These are phyloP conservation scores for Cydia fagiglandana DNA, from an alignment of 1,140 invertebrate species.

Conservation along the genomic window DNA sequence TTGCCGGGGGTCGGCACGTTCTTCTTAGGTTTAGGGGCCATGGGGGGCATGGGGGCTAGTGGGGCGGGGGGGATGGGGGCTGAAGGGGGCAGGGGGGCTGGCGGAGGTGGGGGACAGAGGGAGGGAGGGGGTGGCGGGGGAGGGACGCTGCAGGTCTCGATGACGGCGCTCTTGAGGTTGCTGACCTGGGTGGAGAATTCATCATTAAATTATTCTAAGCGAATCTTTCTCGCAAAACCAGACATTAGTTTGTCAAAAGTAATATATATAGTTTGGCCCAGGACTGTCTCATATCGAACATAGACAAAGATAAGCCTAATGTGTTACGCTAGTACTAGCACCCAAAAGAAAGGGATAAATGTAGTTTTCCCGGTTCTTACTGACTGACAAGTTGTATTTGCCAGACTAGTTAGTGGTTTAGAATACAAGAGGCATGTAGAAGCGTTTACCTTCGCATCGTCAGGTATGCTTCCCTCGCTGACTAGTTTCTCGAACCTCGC, in stretches of 20 bases:
- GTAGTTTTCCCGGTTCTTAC: too few relatives aligned
- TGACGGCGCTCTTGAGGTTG: slow-evolving; percentile 76
- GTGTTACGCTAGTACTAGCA: too few relatives aligned
- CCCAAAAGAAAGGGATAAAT: too few relatives aligned
- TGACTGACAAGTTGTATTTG: too few relatives aligned
- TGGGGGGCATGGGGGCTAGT: slow-evolving; percentile 77
- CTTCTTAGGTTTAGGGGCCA: slow-evolving; percentile 82
- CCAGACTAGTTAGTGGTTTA: too few relatives aligned
- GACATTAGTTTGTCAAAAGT: too few relatives aligned
- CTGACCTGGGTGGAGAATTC: slow-evolving; percentile 56
- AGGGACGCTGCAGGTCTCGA: slow-evolving; percentile 72
- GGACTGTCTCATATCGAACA: too few relatives aligned
- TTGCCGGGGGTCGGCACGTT: slow-evolving; percentile 94
- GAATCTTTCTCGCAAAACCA: too few relatives aligned
- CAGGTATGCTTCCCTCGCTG: slow-evolving; percentile 92
- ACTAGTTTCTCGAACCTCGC: slow-evolving; percentile 91
- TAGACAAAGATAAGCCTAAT: too few relatives aligned
- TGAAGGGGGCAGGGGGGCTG: slow-evolving; percentile 78
- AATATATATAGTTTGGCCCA: too few relatives aligned
- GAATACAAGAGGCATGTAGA: too few relatives aligned
- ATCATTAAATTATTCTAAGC: too few relatives aligned
- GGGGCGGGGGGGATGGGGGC: slow-evolving; percentile 75
- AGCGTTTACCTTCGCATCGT: slow-evolving; percentile 90
- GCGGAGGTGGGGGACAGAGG: slow-evolving; percentile 79
- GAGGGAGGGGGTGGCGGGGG: slow-evolving; percentile 69